phyloP scores from a whole-genome alignment of 2,113 vertebrate species.

The Empidonax alnorum region DNA sequence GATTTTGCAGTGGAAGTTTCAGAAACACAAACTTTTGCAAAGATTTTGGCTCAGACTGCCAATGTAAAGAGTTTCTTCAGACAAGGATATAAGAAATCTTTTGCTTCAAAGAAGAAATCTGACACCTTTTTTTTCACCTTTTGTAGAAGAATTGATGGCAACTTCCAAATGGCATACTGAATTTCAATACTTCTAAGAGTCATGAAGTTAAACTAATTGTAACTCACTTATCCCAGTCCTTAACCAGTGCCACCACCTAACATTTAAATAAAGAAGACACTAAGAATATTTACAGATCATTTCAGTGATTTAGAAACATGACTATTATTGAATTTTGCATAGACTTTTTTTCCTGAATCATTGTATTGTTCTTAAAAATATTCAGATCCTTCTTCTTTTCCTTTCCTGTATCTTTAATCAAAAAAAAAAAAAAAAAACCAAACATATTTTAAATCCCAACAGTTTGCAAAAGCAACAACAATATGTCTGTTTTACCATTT shows the following conservation, averaged over 20 bases:
- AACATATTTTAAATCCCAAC: background rate
- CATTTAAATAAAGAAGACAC: background rate
- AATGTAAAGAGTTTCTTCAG: background rate
- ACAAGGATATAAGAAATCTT: background rate
- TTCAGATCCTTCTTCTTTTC: background rate
- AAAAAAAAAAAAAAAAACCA: background rate
- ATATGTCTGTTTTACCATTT: background rate
- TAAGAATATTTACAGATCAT: background rate
- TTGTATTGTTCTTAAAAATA: background rate
- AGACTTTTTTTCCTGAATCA: background rate
- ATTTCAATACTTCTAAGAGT: background rate
- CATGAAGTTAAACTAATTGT: background rate
- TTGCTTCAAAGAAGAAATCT: constrained; percentile 8
- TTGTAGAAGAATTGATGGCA: background rate
- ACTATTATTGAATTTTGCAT: background rate
- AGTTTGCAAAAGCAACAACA: background rate
- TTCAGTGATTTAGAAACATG: background rate
- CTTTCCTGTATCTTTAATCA: background rate
- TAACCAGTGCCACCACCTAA: background rate
- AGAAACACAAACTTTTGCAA: background rate
- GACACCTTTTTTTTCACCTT: background rate
- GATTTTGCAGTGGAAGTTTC: background rate
- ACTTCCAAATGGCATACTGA: background rate
- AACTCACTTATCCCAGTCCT: background rate
- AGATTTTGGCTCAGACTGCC: background rate